Conservation (phyloP, 1,140 invertebrate species). For the Steinernema feltiae region DNA sequence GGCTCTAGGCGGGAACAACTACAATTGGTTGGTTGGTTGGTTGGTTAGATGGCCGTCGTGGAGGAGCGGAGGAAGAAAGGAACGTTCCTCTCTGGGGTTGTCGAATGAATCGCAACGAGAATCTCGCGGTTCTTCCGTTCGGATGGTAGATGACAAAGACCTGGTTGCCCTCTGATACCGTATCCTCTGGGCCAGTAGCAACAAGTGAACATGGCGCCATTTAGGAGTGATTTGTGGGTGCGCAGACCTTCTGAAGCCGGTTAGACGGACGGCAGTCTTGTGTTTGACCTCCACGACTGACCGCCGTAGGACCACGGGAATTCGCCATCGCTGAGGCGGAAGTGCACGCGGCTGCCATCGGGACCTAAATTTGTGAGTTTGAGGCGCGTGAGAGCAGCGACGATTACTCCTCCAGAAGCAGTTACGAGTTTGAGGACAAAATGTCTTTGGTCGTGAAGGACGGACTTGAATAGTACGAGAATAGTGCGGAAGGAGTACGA, state of each 20-base stretch:
- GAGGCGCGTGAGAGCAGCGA: neutral
- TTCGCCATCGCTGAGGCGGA: slow-evolving; percentile 55
- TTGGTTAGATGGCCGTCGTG: no score
- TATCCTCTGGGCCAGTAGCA: slow-evolving; percentile 57
- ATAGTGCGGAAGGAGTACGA: no score
- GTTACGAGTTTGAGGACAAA: no score
- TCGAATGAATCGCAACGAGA: slow-evolving; percentile 55
- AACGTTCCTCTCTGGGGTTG: slow-evolving; percentile 30
- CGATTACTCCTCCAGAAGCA: slow-evolving; percentile 56
- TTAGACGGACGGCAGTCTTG: slow-evolving; percentile 51
- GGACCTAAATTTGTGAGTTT: slow-evolving; percentile 38
- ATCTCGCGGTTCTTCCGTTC: slow-evolving; percentile 56
- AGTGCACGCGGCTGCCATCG: slow-evolving; percentile 51
- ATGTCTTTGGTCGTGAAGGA: no score
- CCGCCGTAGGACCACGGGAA: slow-evolving; percentile 58
- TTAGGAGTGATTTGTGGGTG: neutral
- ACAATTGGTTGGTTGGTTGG: no score
- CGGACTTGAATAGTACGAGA: no score
- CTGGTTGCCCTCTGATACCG: slow-evolving; percentile 54
- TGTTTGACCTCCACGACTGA: slow-evolving; percentile 55
- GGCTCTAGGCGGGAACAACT: no score
- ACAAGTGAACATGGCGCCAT: slow-evolving; percentile 42
- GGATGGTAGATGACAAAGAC: slow-evolving; percentile 57
- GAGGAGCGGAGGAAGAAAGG: slow-evolving; percentile 1
- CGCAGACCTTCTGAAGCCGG: slow-evolving; percentile 53